These are phyloP conservation scores for Tribolium freemani DNA, from an alignment of 2,888 invertebrate species.

Conservation along the genomic window DNA sequence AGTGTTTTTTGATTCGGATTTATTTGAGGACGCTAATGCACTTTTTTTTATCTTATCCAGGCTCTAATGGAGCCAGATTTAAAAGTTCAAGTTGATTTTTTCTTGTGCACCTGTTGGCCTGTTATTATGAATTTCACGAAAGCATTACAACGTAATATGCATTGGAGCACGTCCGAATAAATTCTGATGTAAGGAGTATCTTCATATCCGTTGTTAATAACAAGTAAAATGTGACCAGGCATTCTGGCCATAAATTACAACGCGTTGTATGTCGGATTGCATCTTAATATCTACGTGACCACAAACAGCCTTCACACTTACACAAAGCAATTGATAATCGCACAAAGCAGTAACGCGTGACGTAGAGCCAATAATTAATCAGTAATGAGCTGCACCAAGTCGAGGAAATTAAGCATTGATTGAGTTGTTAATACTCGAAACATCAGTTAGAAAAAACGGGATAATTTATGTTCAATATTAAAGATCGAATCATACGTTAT, in stretches of 20 bases:
- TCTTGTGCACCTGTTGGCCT: background rate
- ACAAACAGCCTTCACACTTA: conserved; percentile 37
- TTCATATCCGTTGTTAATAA: conserved; percentile 43
- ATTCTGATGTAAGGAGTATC: conserved; percentile 36
- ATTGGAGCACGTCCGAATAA: conserved; percentile 33
- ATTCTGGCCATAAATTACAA: conserved; percentile 47
- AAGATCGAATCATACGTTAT: too few relatives aligned
- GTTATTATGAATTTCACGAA: conserved; percentile 38
- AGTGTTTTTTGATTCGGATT: conserved; percentile 26
- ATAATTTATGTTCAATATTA: too few relatives aligned
- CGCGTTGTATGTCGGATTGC: conserved; percentile 40
- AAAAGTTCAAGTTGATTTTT: conserved; percentile 1
- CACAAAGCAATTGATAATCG: conserved; percentile 27
- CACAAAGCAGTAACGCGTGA: conserved; percentile 18
- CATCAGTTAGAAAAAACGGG: too few relatives aligned
- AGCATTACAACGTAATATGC: conserved; percentile 32
- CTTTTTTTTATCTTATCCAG: conserved; percentile 22
- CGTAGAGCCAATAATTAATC: conserved; percentile 6
- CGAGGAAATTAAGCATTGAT: background rate
- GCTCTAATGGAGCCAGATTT: conserved; percentile 8
- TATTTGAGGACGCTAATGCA: conserved; percentile 18
- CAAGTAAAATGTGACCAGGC: conserved; percentile 46
- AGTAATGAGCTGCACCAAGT: conserved; percentile 1
- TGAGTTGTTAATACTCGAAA: background rate
- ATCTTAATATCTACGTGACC: conserved; percentile 46